Base-by-base conservation (phyloP, 2,888 invertebrate genomes). In the Disparrhopalites patrizii region DNA sequence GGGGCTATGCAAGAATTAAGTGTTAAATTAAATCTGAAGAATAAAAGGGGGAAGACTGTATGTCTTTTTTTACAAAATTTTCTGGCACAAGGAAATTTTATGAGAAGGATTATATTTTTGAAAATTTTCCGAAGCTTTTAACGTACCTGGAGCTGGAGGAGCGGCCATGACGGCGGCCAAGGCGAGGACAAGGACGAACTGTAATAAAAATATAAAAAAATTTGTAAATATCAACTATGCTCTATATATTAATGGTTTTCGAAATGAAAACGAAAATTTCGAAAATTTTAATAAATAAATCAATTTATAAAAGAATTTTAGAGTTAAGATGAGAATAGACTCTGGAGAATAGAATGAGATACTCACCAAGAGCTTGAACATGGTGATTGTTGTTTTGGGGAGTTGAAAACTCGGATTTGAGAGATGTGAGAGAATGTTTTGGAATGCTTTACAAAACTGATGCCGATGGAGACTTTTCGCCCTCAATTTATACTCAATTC, bases 291-390 rank as follows among this genome's bases (percentile, higher is more conserved):
- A 28, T 28, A 10, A 8, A 10, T 10, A 36, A 40, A 2, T 56
- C 7, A 33, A 31, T 13, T 36, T 56, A 3, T 13, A 33, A 50
- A 31, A 62, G 31, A 50, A 8, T 51, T 2, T 47, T n/a, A n/a
- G n/a, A n/a, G n/a, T n/a, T n/a, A n/a, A n/a, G n/a, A n/a, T n/a
- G n/a, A n/a, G 47, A 20, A 47, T 15, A 47, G 5, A n/a, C 15
- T 43, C 43, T 20, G 43, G n/a, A 40, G 18, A 18, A 47, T 10
- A 18, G 27, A 36, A 54, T 54, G 28, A 51, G 31, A 57, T 28
- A 65, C 65, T 65, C 50, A 65, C 65, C 57, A 65, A 57, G 51
- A 58, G 58, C 65, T 65, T 65, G 65, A 65, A 65, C 65, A 65
- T 65, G 43, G 30, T 65, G 65, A 65, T n/a, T 5, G 47, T 8